Percentiles rank a stretch among this genome's conserved stretches.
Conservation (phyloP, 1,140 invertebrate genomes). For the Neotoxoptera formosana region DNA sequence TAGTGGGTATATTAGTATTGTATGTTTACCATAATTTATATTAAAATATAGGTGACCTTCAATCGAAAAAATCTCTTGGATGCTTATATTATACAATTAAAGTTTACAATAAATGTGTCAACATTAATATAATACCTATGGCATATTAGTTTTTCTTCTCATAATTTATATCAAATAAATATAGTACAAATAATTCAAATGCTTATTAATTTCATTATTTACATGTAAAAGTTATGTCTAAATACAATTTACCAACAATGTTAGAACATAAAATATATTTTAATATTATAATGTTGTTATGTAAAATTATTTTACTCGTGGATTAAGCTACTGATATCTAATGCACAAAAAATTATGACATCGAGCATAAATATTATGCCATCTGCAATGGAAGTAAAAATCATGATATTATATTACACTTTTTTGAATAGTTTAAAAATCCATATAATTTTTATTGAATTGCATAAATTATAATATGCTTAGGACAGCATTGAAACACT, state of each 20-base stretch:
- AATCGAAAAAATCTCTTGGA: background rate
- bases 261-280: background rate
- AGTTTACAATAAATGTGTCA: background rate
- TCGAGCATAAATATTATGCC: background rate
- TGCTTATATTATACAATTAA: background rate
- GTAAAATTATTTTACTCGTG: background rate
- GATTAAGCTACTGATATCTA: background rate
- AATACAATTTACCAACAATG: background rate
- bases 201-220: background rate
- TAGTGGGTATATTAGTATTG: too few relatives aligned
- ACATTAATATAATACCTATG: background rate
- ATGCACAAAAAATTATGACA: background rate
- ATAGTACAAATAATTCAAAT: background rate
- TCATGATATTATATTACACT: background rate
- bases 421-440: slow-evolving; percentile 13
- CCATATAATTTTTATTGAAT: background rate
- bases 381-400: background rate
- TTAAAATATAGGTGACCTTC: too few relatives aligned
- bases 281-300: background rate
- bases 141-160: background rate
- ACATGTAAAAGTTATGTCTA: background rate
- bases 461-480: slow-evolving; percentile 18
- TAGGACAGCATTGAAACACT: background rate
- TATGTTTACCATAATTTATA: too few relatives aligned
- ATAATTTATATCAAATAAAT: background rate